Percentiles rank a stretch among this genome's conserved stretches.
Evolutionary conservation across 2,888 invertebrate genomes (phyloP).

Genomic region (Tachina grossa): DNA sequence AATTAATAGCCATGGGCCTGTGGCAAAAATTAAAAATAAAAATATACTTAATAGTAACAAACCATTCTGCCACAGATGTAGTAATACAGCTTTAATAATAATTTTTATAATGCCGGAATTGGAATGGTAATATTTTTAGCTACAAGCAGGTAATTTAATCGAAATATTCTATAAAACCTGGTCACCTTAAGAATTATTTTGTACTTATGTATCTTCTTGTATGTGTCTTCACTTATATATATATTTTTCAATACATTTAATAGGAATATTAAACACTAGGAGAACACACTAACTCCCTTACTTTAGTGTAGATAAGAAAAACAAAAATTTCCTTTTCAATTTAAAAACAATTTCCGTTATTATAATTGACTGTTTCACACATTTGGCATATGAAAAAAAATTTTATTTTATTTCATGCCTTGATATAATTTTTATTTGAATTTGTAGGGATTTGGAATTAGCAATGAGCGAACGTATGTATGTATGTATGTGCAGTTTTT

Average conservation of each 20-base stretch:
- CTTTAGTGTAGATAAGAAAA: neutral
- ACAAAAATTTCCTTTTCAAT: conserved; percentile 59
- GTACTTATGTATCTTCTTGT: no score
- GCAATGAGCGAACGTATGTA: neutral
- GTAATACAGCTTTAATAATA: no score
- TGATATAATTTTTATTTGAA: neutral
- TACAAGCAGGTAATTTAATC: no score
- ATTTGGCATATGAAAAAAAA: conserved; percentile 24
- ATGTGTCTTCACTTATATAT: neutral
- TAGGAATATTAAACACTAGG: no score
- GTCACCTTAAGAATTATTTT: no score
- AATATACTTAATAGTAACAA: no score
- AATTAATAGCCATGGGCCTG: no score
- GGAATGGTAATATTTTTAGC: no score
- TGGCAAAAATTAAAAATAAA: no score
- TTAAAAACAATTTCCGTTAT: conserved; percentile 70
- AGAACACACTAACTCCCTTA: neutral
- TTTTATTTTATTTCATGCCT: neutral
- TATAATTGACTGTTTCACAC: conserved; percentile 61
- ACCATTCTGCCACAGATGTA: no score
- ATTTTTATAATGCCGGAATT: no score
- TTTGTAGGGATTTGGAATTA: neutral
- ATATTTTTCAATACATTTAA: conserved; percentile 4
- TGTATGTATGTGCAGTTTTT: neutral
- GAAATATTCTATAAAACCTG: no score